Evolutionary conservation across 2,797 vertebrate genomes (phyloP).

Genomic region (Danio tinwini): DNA sequence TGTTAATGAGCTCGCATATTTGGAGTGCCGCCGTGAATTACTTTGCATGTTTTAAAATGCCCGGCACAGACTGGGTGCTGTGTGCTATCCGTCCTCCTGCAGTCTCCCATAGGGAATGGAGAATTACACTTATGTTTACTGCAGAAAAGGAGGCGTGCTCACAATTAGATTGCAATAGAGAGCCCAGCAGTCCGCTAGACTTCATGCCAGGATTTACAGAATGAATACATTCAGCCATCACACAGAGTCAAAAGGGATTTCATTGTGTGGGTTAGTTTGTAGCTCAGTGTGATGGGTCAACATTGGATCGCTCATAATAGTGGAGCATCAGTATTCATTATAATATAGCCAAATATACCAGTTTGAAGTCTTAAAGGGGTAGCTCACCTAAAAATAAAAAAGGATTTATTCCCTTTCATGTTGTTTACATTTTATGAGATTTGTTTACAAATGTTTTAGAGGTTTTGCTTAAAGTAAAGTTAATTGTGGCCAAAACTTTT

Average conservation of each 20-base stretch:
- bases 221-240: constrained; percentile 63
- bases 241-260: constrained; percentile 47
- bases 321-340: constrained; percentile 21
- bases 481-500: background rate
- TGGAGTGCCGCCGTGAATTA: constrained; percentile 41
- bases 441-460: background rate
- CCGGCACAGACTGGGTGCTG: constrained; percentile 39
- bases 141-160: constrained; percentile 56
- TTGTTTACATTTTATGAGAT: background rate
- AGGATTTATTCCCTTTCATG: background rate
- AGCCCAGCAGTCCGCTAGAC: constrained; percentile 58
- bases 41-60: constrained; percentile 51
- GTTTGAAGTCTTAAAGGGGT: constrained; percentile 28
- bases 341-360: constrained; percentile 20
- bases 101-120: constrained; percentile 44
- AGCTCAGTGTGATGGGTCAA: constrained; percentile 51
- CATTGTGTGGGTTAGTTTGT: constrained; percentile 47
- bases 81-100: constrained; percentile 43
- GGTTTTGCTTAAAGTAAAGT: background rate
- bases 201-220: constrained; percentile 66
- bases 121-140: constrained; percentile 56
- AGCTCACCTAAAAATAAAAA: background rate
- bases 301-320: constrained; percentile 47
- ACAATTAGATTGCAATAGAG: constrained; percentile 60
- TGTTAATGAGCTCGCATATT: constrained; percentile 56